Evolutionary conservation across 2,888 invertebrate genomes (phyloP).

Genomic region (Parasteatoda lunata): DNA sequence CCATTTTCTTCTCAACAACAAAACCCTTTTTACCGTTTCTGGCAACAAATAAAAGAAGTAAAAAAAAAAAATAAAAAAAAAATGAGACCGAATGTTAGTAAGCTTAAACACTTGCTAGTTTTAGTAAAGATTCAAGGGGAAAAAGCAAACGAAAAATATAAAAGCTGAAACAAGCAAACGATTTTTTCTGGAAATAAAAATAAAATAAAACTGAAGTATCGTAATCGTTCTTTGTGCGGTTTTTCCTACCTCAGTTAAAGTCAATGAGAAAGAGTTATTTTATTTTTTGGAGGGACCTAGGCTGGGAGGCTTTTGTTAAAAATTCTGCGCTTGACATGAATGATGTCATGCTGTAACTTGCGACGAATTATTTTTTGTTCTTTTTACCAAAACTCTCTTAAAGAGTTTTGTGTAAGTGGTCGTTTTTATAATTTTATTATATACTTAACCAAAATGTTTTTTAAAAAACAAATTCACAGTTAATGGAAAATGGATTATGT

Average conservation of each 20-base stretch:
- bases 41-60: too few species aligned
- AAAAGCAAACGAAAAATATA: neutral
- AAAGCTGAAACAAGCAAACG: constrained; percentile 1
- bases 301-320: neutral
- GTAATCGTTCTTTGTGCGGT: constrained; percentile 36
- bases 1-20: too few species aligned
- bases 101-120: constrained; percentile 5
- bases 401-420: neutral
- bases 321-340: neutral
- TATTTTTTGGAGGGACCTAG: neutral
- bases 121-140: neutral
- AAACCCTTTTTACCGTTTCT: too few species aligned
- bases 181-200: neutral
- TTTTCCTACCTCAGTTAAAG: constrained; percentile 12
- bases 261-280: constrained; percentile 8
- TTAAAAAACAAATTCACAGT: neutral
- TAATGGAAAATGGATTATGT: too few species aligned
- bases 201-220: neutral
- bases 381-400: neutral
- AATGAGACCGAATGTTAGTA: neutral
- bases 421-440: neutral
- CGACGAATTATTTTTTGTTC: neutral
- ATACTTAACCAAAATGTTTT: neutral
- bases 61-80: too few species aligned
- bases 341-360: neutral